These are phyloP conservation scores for Nycticebus coucang DNA, from an alignment of 2,113 vertebrate species.

Conservation along the genomic window DNA sequence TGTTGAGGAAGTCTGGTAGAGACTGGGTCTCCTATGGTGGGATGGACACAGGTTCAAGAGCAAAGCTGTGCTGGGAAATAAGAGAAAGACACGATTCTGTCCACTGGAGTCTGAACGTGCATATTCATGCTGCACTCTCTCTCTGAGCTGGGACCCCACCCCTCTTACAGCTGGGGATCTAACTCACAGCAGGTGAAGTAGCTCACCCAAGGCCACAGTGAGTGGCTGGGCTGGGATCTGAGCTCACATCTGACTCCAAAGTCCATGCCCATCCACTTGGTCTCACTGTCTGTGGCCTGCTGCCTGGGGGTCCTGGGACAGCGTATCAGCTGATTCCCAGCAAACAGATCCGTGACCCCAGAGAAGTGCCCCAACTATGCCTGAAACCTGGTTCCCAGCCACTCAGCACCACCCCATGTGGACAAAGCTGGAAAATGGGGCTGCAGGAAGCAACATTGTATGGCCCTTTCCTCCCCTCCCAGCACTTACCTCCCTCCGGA, in stretches of 20 bases:
- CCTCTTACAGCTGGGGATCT: neutral
- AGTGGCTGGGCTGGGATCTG: neutral
- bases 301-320: neutral
- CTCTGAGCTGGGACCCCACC: neutral
- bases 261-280: neutral
- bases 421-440: conserved; percentile 39
- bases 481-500: neutral
- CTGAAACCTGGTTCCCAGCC: neutral
- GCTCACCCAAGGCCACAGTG: neutral
- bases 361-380: neutral
- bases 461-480: neutral
- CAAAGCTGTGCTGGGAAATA: neutral
- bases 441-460: neutral
- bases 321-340: neutral
- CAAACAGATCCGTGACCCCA: neutral
- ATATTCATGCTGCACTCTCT: neutral
- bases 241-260: neutral
- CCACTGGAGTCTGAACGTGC: neutral
- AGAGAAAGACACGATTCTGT: neutral
- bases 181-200: neutral
- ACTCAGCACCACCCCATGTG: neutral
- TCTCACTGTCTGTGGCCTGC: neutral
- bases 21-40: neutral
- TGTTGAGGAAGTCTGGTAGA: neutral
- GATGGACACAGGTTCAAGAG: neutral